phyloP scores from a whole-genome alignment of 2,797 vertebrate genomes.

The Rachycentron canadum region DNA sequence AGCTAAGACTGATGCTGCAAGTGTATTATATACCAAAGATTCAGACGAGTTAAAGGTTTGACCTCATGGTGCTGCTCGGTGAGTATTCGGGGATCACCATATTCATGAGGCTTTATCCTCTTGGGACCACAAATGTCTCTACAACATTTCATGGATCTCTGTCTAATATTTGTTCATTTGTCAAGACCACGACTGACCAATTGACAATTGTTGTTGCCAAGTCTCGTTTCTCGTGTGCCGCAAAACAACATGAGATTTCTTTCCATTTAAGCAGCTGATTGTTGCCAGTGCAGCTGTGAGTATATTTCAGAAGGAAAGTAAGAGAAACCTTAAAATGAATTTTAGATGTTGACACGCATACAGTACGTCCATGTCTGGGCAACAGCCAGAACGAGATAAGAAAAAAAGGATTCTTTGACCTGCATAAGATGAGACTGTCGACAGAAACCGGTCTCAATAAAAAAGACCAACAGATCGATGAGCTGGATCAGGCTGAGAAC shows the following conservation, averaged over 20 bases:
- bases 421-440: conserved; percentile 41
- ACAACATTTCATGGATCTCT: background rate
- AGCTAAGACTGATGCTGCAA: background rate
- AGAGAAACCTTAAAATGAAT: conserved; percentile 11
- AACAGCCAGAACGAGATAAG: conserved; percentile 15
- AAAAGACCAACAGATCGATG: conserved; percentile 54
- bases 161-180: background rate
- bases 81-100: background rate
- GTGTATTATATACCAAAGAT: background rate
- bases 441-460: conserved; percentile 37
- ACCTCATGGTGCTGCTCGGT: background rate
- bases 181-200: no score
- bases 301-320: conserved; percentile 17
- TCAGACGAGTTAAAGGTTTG: background rate
- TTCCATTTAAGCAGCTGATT: background rate
- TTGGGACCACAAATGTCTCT: background rate
- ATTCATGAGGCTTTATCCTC: background rate
- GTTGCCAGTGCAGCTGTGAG: conserved; percentile 17
- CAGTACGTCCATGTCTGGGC: background rate
- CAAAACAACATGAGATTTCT: conserved; percentile 8
- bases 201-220: no score
- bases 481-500: conserved; percentile 45
- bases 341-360: conserved; percentile 23
- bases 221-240: background rate
- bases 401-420: conserved; percentile 32